Conservation (phyloP, 2,888 invertebrate genomes). For the Tetragnatha montana region DNA sequence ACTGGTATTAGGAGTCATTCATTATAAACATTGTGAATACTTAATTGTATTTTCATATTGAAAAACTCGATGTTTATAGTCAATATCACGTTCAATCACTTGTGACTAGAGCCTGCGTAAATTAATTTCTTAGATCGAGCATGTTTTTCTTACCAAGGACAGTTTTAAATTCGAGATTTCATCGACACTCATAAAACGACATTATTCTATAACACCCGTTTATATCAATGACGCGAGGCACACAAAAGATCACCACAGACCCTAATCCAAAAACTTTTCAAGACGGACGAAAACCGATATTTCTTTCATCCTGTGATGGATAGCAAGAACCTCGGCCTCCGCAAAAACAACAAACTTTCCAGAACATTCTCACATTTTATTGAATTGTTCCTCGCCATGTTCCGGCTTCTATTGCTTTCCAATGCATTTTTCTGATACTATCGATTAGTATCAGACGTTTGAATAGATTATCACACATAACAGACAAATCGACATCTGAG, state of each 20-base stretch:
- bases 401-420: conserved; percentile 13
- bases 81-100: too few species aligned
- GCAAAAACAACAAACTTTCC: not conserved
- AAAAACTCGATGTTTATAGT: too few species aligned
- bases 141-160: too few species aligned
- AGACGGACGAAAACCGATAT: not conserved
- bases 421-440: conserved; percentile 13
- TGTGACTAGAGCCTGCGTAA: too few species aligned
- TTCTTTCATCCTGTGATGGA: not conserved
- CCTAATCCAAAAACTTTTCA: not conserved
- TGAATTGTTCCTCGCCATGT: not conserved
- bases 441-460: conserved; percentile 8
- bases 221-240: too few species aligned
- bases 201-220: too few species aligned
- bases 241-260: not conserved
- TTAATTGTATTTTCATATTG: too few species aligned
- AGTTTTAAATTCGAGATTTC: too few species aligned
- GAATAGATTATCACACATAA: conserved; percentile 30
- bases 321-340: not conserved
- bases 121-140: too few species aligned
- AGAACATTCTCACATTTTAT: not conserved
- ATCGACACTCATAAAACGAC: too few species aligned
- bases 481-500: conserved; percentile 23
- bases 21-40: too few species aligned
- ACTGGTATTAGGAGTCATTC: too few species aligned